Evolutionary conservation across 53 echinoderm and acorn worm species (phyloP).

Genomic region (Zoroaster sp.): DNA sequence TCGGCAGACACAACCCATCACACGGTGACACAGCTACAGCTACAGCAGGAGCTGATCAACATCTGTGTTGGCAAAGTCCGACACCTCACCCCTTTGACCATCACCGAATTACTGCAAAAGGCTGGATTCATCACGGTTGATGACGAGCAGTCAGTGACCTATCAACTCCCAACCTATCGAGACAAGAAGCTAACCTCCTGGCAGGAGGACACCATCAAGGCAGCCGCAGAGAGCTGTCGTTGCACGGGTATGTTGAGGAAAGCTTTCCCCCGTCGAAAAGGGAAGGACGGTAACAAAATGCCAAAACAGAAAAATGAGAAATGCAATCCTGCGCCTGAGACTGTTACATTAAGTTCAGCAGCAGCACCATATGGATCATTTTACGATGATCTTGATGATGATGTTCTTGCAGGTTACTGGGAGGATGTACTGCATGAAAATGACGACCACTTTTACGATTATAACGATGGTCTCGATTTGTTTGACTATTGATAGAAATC

Average conservation of each 20-base stretch:
- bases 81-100: background rate
- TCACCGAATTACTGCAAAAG: background rate
- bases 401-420: too few relatives aligned
- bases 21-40: background rate
- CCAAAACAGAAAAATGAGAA: too few relatives aligned
- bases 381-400: too few relatives aligned
- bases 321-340: too few relatives aligned
- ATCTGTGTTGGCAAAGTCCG: background rate
- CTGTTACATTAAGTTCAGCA: too few relatives aligned
- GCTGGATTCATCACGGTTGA: background rate
- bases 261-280: background rate
- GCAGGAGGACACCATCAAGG: slow-evolving; percentile 2
- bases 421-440: too few relatives aligned
- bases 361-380: too few relatives aligned
- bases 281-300: background rate
- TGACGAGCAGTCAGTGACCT: background rate
- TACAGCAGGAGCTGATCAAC: slow-evolving; percentile 14
- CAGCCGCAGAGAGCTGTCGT: background rate
- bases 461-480: too few relatives aligned
- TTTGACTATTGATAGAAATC: too few relatives aligned
- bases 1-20: background rate
- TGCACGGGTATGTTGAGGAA: background rate
- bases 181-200: background rate
- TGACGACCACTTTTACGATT: too few relatives aligned
- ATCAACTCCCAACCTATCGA: background rate